Evolutionary conservation across 2,888 invertebrate species (phyloP), one percentile per base, ranked within the genome.

Genomic region (Cosmorhoe ocellata): DNA sequence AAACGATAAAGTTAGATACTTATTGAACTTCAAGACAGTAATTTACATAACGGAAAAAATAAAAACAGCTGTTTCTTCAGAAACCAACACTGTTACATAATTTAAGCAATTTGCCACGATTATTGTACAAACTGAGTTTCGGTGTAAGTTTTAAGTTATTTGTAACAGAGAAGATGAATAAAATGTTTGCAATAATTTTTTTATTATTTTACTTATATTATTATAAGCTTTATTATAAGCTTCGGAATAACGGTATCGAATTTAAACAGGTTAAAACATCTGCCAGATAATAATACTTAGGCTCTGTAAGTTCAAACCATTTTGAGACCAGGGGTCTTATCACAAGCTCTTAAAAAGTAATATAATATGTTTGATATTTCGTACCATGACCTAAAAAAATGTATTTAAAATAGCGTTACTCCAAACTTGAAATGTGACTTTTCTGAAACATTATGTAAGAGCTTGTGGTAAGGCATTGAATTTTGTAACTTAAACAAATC

Each of bases 121-220:
- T 54, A 56, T 59, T 63, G 63, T 63, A 59, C 63, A 64, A 49
- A 52, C 49, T 48, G 37, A 58, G 59, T 57, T 76, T 66, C 67
- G 38, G 63, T 71, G 63, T 76, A 78, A 59, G 74, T 59, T 59
- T 76, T 86, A 84, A 86, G 81, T 84, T 84, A 84, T 83, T 83
- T 83, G 78, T 86, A 84, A 70, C 63, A 66, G 69, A 61, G 67
- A 74, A 66, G 71, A 71, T 48, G 64, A 85, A 80, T 84, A 80
- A 87, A 86, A 80, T 72, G 78, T 80, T 85, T 85, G 69, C 50
- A 72, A 71, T 66, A 67, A 51, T 32, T 39, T 31, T 31, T 42
- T 12, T 37, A 41, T 12, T 10, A 24, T 24, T 26, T 22, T 9
- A 2, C 7, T 11, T 33, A 32, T 6, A 18, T 2, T 18, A 18